Percentiles rank a stretch among this genome's conserved stretches.
Evolutionary conservation across 2,888 invertebrate species (phyloP).

Genomic region (Hetaerina titia): DNA sequence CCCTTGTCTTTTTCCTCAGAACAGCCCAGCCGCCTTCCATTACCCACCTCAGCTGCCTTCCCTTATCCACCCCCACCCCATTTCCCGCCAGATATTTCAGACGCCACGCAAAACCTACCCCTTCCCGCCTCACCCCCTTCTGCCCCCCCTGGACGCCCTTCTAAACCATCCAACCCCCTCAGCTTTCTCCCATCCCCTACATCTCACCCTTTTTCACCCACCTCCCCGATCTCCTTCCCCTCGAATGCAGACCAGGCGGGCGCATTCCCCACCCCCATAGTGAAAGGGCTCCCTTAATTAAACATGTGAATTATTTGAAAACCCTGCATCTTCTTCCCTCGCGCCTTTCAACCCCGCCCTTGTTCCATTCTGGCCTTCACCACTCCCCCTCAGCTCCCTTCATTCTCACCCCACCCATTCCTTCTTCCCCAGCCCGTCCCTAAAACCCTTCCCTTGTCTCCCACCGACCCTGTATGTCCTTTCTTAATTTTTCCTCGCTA

Average conservation of each 20-base stretch:
- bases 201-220: neutral
- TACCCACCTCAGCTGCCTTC: neutral
- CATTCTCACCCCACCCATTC: neutral
- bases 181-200: neutral
- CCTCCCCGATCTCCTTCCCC: neutral
- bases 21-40: neutral
- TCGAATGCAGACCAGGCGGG: neutral
- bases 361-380: neutral
- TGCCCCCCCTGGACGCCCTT: neutral
- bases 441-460: neutral
- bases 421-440: neutral
- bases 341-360: conserved; percentile 15
- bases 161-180: neutral
- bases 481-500: conserved; percentile 2
- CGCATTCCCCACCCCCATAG: neutral
- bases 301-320: conserved; percentile 39
- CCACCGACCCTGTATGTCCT: neutral
- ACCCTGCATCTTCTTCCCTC: conserved; percentile 14
- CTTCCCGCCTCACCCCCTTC: neutral
- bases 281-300: conserved; percentile 21
- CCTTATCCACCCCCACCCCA: neutral
- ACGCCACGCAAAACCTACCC: neutral
- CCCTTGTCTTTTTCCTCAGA: neutral
- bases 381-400: neutral
- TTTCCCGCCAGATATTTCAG: neutral